Evolutionary conservation across 2,113 vertebrate genomes (phyloP), one percentile per base, ranked within the genome.

Genomic region (Rhea pennata): DNA sequence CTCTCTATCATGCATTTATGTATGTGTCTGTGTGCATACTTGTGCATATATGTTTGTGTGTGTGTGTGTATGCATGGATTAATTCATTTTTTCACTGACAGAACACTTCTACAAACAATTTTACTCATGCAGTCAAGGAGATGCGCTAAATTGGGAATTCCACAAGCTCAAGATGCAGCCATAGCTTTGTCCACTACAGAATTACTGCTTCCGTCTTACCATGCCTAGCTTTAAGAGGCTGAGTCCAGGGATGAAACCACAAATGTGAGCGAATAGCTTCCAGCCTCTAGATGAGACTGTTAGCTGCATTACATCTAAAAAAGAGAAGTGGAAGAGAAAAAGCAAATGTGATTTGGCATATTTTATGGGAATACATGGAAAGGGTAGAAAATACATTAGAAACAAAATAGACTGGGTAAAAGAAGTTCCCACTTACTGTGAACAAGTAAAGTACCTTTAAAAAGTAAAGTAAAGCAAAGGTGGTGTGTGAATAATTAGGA

Each of bases 11-110:
- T 81, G 23, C 46, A 23, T 39, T 33, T 61, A 61, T 33, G 27
- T 56, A 51, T 4, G 4, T 3, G 5, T 33, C 54, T 82, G 21
- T 80, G 54, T 58, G 54, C 54, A 5, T 19, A 8, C 27, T 8
- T 79, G 15, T n/a, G 6, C 22, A 9, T 27, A 10, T 16, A 5
- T 36, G 24, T 22, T 7, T 66, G 16, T 33, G 21, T 27, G 64
- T 56, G 26, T 33, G 21, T 24, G 65, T 59, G 27, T 15, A 65
- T 12, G 5, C 15, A 22, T 65, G 62, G 22, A 56, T 94, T 66
- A 13, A 58, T 76, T 8, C 0, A 2, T 7, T 27, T 67, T 51
- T 83, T 66, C 4, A 31, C 42, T 75, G 1, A 2, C 13, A 67
- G 26, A 81, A 24, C 24, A 81, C 29, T 3, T 67, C n/a, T 84